Conservation (phyloP, 2,113 vertebrate species). For the Glaucomys volans region DNA sequence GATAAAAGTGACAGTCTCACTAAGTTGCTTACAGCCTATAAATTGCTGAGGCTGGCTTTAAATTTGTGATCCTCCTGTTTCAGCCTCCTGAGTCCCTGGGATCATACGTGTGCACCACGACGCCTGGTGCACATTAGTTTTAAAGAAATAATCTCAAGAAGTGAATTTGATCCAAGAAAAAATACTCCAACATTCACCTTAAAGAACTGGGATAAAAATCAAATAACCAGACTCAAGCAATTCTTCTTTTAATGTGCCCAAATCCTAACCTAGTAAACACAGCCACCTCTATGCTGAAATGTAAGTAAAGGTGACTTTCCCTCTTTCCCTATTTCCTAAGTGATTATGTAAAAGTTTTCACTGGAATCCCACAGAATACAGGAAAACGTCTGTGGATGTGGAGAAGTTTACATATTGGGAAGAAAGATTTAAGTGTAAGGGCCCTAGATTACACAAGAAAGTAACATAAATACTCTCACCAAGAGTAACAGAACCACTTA, state of each 20-base stretch:
- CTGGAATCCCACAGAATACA: neutral
- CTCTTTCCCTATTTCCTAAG: neutral
- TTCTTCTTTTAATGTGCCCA: neutral
- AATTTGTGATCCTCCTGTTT: too few species aligned
- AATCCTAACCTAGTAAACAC: neutral
- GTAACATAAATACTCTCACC: neutral
- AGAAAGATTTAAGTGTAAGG: neutral
- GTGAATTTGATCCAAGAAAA: constrained; percentile 20
- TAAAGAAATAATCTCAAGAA: constrained; percentile 32
- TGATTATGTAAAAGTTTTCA: neutral
- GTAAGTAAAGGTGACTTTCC: neutral
- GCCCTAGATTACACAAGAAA: neutral
- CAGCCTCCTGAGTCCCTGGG: too few species aligned
- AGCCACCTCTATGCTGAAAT: neutral
- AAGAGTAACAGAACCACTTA: neutral
- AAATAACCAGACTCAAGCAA: neutral
- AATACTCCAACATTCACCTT: neutral
- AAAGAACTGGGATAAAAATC: neutral
- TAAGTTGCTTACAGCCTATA: too few species aligned
- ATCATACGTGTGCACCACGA: too few species aligned
- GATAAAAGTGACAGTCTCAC: too few species aligned
- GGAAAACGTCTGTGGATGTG: neutral
- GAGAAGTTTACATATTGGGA: neutral
- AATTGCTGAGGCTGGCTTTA: too few species aligned
- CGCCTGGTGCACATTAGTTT: neutral